phyloP scores from a whole-genome alignment of 2,797 vertebrate genomes.

The Catharus ustulatus region DNA sequence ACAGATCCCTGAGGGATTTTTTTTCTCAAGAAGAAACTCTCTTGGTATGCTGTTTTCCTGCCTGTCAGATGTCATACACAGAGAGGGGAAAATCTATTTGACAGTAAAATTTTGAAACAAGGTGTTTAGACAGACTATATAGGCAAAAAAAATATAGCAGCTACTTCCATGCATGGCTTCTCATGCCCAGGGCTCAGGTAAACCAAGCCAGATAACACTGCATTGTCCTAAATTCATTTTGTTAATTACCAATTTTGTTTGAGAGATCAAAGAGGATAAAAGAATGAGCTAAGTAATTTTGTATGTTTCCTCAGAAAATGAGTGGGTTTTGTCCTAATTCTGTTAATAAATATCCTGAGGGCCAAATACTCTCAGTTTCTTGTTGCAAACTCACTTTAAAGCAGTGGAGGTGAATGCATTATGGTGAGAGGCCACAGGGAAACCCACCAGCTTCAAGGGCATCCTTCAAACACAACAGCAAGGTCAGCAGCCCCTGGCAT shows the following conservation, averaged over 20 bases:
- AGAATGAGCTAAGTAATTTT: background rate
- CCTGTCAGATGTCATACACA: background rate
- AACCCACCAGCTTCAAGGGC: background rate
- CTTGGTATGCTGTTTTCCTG: background rate
- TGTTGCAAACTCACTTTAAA: background rate
- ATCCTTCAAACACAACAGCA: background rate
- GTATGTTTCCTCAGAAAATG: background rate
- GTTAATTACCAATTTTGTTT: background rate
- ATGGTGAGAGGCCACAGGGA: background rate
- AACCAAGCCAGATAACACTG: background rate
- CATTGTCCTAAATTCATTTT: background rate
- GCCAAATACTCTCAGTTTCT: background rate
- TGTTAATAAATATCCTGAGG: background rate
- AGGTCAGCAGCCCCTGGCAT: fast-evolving
- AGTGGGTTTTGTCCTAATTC: background rate
- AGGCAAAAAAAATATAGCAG: background rate
- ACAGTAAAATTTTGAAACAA: background rate
- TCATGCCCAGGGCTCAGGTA: background rate
- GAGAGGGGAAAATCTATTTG: background rate
- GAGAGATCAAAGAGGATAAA: background rate
- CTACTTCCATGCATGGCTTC: background rate
- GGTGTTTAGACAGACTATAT: background rate
- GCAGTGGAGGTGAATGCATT: background rate
- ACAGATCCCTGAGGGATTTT: background rate
- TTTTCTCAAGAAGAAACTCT: background rate